These are phyloP conservation scores for Pygoscelis adeliae DNA, from an alignment of 2,113 vertebrate species.

Conservation along the genomic window DNA sequence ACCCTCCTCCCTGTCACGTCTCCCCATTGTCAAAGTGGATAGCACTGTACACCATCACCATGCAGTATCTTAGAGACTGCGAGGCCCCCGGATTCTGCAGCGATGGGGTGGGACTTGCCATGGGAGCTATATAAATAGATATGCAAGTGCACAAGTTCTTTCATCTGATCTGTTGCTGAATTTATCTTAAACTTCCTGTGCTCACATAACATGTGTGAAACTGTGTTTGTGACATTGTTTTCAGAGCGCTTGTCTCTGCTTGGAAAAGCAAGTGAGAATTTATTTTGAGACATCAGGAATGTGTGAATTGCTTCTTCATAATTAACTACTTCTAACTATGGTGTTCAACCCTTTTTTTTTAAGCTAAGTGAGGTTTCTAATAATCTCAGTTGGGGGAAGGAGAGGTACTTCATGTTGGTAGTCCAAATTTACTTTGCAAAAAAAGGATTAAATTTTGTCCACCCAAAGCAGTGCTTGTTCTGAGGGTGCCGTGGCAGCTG, in stretches of 20 bases:
- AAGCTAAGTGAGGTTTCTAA: not conserved
- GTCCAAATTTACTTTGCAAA: not conserved
- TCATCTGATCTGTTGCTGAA: not conserved
- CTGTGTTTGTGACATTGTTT: not conserved
- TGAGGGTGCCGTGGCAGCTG: not conserved
- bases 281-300: not conserved
- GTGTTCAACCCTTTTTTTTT: not conserved
- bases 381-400: not conserved
- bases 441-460: not conserved
- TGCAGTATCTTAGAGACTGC: fast-evolving
- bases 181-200: conserved; percentile 51
- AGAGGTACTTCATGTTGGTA: not conserved
- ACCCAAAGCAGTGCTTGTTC: not conserved
- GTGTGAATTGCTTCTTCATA: not conserved
- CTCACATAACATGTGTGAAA: not conserved
- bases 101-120: not conserved
- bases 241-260: not conserved
- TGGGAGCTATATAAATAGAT: not conserved
- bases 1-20: not conserved
- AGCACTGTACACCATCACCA: not conserved
- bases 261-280: not conserved
- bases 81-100: not conserved
- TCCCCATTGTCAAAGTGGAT: fast-evolving
- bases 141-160: not conserved
- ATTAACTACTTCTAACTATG: not conserved